These are phyloP conservation scores for Tangara arthus DNA, from an alignment of 2,797 vertebrate genomes.

Conservation along the genomic window DNA sequence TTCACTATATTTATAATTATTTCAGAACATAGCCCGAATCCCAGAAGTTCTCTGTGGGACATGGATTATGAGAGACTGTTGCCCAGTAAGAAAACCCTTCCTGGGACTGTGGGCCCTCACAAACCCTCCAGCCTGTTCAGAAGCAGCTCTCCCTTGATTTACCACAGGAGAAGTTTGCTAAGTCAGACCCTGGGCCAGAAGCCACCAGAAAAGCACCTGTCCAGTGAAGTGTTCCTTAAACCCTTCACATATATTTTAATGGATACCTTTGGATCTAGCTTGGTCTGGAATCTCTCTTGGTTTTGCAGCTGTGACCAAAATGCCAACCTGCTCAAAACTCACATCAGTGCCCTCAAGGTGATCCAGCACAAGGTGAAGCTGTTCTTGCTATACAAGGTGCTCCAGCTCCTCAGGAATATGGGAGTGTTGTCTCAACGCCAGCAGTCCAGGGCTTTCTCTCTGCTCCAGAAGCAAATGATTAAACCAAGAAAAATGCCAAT, in stretches of 20 bases:
- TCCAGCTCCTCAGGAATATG: neutral
- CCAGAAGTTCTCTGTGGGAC: constrained; percentile 10
- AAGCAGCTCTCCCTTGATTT: neutral
- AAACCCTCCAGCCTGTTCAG: neutral
- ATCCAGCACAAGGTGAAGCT: constrained; percentile 29
- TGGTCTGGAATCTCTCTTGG: constrained; percentile 30
- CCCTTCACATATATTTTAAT: constrained; percentile 13
- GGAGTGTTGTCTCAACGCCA: constrained; percentile 9
- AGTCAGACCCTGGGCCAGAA: constrained; percentile 15
- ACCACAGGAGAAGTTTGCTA: neutral
- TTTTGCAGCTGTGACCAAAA: constrained; percentile 40
- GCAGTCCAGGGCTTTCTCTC: neutral
- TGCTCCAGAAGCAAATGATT: constrained; percentile 10
- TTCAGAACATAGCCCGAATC: constrained; percentile 34
- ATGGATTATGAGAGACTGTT: neutral
- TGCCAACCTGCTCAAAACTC: neutral
- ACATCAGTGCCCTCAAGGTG: neutral
- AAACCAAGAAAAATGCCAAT: neutral
- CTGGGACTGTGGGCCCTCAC: neutral
- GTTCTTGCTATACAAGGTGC: neutral
- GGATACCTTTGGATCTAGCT: neutral
- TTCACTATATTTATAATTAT: constrained; percentile 13
- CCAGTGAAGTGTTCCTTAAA: constrained; percentile 38
- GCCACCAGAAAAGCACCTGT: neutral
- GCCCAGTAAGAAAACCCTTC: neutral